Conservation (phyloP, 2,888 invertebrate genomes). For the Phorcus lineatus region DNA sequence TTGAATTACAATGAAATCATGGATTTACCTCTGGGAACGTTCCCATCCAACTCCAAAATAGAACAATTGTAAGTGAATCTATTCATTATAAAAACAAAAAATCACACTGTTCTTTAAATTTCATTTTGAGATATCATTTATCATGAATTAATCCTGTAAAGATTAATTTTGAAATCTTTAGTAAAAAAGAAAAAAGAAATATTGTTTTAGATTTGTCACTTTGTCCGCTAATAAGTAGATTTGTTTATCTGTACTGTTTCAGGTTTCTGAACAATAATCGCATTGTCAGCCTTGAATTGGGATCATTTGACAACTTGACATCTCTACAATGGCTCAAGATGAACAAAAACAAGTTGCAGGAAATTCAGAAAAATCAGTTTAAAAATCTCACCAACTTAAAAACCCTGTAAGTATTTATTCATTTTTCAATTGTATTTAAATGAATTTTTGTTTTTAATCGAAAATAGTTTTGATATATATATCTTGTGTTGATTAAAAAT, state of each 20-base stretch:
- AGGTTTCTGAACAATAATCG: slow-evolving; percentile 85
- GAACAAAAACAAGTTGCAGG: slow-evolving; percentile 83
- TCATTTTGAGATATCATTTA: not conserved
- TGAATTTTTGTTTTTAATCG: too few relatives aligned
- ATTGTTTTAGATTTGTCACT: not conserved
- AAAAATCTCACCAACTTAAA: slow-evolving; percentile 82
- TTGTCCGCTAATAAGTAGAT: not conserved
- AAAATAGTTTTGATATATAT: too few relatives aligned
- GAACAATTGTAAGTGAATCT: slow-evolving; percentile 77
- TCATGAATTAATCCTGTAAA: not conserved
- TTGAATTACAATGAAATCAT: slow-evolving; percentile 70
- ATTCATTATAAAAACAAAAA: too few relatives aligned
- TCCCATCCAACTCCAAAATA: slow-evolving; percentile 79
- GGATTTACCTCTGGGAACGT: slow-evolving; percentile 78
- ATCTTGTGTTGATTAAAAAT: too few relatives aligned
- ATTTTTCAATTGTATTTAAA: too few relatives aligned
- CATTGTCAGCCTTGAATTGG: slow-evolving; percentile 83
- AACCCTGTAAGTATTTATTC: slow-evolving; percentile 81
- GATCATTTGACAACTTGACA: slow-evolving; percentile 84
- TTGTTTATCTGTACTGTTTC: slow-evolving; percentile 36
- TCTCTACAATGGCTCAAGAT: slow-evolving; percentile 85
- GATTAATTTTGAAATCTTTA: not conserved
- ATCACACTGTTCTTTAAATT: too few relatives aligned
- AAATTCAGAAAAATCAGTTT: slow-evolving; percentile 85
- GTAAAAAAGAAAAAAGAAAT: not conserved